Base-by-base conservation (phyloP, 2,888 invertebrate genomes). In the Cryptosula pallasiana region DNA sequence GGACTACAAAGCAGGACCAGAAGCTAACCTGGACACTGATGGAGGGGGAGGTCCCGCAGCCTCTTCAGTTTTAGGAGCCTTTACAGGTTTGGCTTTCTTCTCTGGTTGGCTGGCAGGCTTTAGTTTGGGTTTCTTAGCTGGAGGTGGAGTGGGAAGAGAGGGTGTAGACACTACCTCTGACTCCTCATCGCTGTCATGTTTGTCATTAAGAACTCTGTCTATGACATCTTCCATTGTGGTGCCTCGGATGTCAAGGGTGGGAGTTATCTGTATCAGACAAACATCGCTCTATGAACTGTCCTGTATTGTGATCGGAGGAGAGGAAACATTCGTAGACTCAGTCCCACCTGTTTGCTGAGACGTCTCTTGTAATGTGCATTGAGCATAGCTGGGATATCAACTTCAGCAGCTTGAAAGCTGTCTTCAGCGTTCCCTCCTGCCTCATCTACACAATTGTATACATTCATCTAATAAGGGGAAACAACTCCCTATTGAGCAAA, bases 151-250 rank as follows among this genome's bases (percentile, higher is more conserved):
- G 3, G 25, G 25, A n/a, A 25, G 5, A 23, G 55, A 16, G 23
- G 55, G 55, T 16, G 55, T n/a, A 3, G 9, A 3, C 3, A 25
- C 9, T 5, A 55, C 23, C 32, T 63, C 63, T 5, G 32, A 13
- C 16, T 63, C 63, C 9, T 63, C 63, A 9, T 63, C 63, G n/a
- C 63, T 63, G 63, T 63, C 63, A 63, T 63, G 63, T 34, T 27
- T 25, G 63, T 63, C 63, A 32, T 63, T 63, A 1, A 63, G 32
- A 2, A 32, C 32, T 77, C 89, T 82, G 72, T 82, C 85, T 78
- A 87, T 88, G 79, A 90, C 88, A 84, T 90, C 93, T 77, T 91
- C 89, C 71, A 94, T 84, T 9, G 90, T 90, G 76, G 94, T 90
- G 70, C 91, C 91, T 77, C 89, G 88, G 20, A 91, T 91, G 78